These are phyloP conservation scores for Diabrotica balteata DNA, from an alignment of 2,888 invertebrate genomes.

Conservation along the genomic window DNA sequence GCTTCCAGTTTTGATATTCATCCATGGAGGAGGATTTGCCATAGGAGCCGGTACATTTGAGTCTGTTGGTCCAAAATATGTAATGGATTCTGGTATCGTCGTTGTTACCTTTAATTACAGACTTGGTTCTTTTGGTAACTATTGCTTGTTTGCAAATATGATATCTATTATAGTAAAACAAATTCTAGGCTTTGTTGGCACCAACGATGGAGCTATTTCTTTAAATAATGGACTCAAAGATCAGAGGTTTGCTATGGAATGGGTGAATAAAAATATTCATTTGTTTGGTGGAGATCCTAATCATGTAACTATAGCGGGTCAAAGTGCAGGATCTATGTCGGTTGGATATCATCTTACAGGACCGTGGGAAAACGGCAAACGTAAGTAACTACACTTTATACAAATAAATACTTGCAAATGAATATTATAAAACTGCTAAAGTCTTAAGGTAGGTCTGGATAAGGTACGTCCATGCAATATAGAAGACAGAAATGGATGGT, in stretches of 20 bases:
- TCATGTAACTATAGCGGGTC: conserved; percentile 71
- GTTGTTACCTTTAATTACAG: conserved; percentile 74
- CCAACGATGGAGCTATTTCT: conserved; percentile 71
- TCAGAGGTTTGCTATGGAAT: conserved; percentile 72
- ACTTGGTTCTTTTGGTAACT: conserved; percentile 69
- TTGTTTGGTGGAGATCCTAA: conserved; percentile 75
- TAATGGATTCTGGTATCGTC: conserved; percentile 71
- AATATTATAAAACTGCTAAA: too few species aligned
- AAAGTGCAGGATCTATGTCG: conserved; percentile 73
- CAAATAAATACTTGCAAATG: too few species aligned
- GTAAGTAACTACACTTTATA: not conserved
- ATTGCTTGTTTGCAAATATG: not conserved
- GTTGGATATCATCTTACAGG: conserved; percentile 25
- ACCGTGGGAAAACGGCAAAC: not conserved
- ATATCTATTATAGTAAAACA: not conserved
- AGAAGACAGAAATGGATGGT: too few species aligned
- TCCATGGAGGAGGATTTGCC: conserved; percentile 56
- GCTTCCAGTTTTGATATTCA: conserved; percentile 54
- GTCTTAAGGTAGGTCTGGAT: too few species aligned
- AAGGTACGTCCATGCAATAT: too few species aligned
- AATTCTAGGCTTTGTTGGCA: conserved; percentile 67
- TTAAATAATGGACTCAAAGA: conserved; percentile 78
- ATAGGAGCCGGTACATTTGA: conserved; percentile 31
- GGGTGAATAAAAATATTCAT: conserved; percentile 71
- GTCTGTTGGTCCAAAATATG: conserved; percentile 37